Evolutionary conservation across 2,113 vertebrate genomes (phyloP).

Genomic region (Ondatra zibethicus): DNA sequence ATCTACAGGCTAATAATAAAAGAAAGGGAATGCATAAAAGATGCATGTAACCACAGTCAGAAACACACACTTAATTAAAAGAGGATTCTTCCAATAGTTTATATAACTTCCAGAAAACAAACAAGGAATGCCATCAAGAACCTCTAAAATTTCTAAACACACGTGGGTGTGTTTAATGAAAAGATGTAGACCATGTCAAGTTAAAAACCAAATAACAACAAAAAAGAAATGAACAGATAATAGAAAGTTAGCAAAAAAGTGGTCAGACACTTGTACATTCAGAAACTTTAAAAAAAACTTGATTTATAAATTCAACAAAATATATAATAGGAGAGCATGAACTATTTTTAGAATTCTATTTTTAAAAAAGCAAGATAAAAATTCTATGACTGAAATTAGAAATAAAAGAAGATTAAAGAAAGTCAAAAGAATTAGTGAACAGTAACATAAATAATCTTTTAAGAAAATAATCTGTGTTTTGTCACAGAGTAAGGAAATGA

Average conservation of each 20-base stretch:
- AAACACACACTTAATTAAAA: not conserved
- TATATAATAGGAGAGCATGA: not conserved
- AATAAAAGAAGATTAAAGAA: not conserved
- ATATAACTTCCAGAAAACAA: not conserved
- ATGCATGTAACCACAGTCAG: not conserved
- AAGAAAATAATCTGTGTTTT: not conserved
- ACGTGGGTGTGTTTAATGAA: not conserved
- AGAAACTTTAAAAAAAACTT: not conserved
- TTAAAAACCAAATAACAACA: not conserved
- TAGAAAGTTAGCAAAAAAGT: not conserved
- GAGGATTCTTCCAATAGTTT: not conserved
- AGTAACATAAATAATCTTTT: not conserved
- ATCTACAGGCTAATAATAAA: not conserved
- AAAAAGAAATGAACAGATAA: not conserved
- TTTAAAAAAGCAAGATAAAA: not conserved
- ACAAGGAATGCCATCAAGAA: not conserved
- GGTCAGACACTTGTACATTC: not conserved
- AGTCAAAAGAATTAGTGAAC: not conserved
- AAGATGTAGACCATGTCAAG: not conserved
- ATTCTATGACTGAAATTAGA: constrained; percentile 29
- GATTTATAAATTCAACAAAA: not conserved
- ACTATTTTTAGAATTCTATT: not conserved
- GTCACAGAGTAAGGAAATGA: not conserved
- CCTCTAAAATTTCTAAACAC: not conserved
- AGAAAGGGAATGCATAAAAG: not conserved